A percentile compares a stretch with the other conserved stretches of the same genome.
Conservation (phyloP, 2,888 invertebrate genomes). For the Bombyx huttoni region DNA sequence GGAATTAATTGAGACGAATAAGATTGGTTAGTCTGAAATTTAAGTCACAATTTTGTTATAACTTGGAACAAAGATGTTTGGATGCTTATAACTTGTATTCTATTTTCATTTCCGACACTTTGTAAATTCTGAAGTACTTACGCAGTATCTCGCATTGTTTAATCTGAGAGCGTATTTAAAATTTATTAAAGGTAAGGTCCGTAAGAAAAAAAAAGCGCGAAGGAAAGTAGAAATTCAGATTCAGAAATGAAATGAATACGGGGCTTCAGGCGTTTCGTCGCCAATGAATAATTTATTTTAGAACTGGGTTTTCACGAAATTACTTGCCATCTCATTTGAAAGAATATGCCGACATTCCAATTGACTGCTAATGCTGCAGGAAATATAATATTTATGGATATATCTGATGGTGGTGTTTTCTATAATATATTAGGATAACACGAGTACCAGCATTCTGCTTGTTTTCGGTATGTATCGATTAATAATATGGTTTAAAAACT, state of each 20-base stretch:
- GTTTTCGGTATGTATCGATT: too few species aligned
- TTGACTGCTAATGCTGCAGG: conserved; percentile 33
- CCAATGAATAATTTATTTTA: conserved; percentile 71
- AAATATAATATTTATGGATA: background rate
- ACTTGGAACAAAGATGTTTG: background rate
- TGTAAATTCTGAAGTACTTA: background rate
- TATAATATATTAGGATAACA: background rate
- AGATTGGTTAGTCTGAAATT: too few species aligned
- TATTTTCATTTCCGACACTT: background rate
- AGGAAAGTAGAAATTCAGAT: conserved; percentile 62
- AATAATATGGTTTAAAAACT: too few species aligned
- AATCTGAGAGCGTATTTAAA: conserved; percentile 63
- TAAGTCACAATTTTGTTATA: background rate
- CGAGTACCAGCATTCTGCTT: too few species aligned
- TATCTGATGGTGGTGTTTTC: background rate
- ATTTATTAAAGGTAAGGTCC: conserved; percentile 62
- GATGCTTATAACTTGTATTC: background rate
- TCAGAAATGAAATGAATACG: conserved; percentile 72
- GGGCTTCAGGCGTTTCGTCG: conserved; percentile 66
- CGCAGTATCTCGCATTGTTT: conserved; percentile 24
- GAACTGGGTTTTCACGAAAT: conserved; percentile 66
- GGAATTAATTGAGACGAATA: too few species aligned
- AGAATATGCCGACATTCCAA: conserved; percentile 43
- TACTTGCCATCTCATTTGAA: conserved; percentile 63
- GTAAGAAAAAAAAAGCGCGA: conserved; percentile 45